Conservation (phyloP, 1,140 invertebrate species). For the Dendroctonus valens region DNA sequence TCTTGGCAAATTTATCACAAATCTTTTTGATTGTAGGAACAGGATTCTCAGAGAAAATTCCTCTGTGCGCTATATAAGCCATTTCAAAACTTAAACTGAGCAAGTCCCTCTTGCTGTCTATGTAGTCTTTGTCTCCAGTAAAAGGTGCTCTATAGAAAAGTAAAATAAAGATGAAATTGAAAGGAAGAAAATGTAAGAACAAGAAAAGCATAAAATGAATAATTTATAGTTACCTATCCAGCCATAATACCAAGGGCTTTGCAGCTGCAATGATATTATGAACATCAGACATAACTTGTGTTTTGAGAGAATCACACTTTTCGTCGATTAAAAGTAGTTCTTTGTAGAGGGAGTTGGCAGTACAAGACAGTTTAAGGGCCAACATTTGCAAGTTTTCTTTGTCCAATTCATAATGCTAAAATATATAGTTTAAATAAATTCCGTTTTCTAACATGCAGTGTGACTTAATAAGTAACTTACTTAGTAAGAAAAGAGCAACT, state of each 20-base stretch:
- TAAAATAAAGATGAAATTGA: neutral
- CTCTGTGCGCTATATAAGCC: conserved; percentile 81
- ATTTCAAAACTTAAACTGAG: conserved; percentile 79
- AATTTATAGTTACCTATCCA: conserved; percentile 66
- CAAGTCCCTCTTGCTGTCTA: conserved; percentile 65
- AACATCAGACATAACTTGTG: conserved; percentile 78
- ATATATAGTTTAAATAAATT: conserved; percentile 33
- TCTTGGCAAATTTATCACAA: conserved; percentile 68
- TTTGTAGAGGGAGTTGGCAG: conserved; percentile 77
- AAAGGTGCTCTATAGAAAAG: conserved; percentile 62
- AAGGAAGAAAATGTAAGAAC: neutral
- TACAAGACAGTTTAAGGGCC: conserved; percentile 79
- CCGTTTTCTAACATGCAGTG: neutral
- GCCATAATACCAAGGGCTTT: conserved; percentile 85
- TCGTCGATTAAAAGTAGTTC: conserved; percentile 61
- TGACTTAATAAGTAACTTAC: too few relatives aligned
- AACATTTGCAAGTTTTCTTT: conserved; percentile 88
- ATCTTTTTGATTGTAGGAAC: conserved; percentile 69
- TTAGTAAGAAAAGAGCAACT: too few relatives aligned
- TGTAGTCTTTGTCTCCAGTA: conserved; percentile 66
- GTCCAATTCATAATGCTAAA: conserved; percentile 85
- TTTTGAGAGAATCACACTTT: conserved; percentile 70
- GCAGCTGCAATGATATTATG: conserved; percentile 77
- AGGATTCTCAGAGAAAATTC: conserved; percentile 80
- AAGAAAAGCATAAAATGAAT: neutral